Percentiles rank a stretch among this genome's conserved stretches.
phyloP scores from a whole-genome alignment of 2,113 vertebrate genomes.

The Atractosteus spatula region DNA sequence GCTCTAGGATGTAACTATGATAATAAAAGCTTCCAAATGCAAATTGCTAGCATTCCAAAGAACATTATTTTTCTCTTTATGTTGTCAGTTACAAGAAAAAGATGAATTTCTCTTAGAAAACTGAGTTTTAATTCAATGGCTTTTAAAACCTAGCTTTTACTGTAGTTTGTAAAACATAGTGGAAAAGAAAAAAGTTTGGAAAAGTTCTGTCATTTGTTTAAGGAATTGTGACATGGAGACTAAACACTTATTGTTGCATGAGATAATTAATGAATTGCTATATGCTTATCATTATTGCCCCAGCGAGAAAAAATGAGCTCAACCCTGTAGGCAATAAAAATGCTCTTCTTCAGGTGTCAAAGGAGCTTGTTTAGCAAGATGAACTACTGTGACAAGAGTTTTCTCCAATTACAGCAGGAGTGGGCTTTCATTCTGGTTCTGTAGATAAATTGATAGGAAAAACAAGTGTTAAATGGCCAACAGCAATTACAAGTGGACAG shows the following conservation, averaged over 20 bases:
- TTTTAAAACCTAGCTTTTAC: neutral
- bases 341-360: conserved; percentile 56
- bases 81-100: conserved; percentile 30
- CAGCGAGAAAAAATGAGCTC: conserved; percentile 26
- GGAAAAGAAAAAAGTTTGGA: neutral
- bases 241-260: conserved; percentile 35
- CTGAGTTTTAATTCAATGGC: conserved; percentile 18
- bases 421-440: conserved; percentile 42
- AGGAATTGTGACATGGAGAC: conserved; percentile 5
- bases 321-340: conserved; percentile 38
- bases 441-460: conserved; percentile 31
- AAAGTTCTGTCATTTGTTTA: conserved; percentile 24
- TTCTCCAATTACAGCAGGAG: conserved; percentile 55
- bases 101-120: conserved; percentile 2
- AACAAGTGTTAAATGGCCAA: conserved; percentile 36
- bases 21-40: too few species aligned
- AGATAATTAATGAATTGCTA: conserved; percentile 48
- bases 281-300: conserved; percentile 47
- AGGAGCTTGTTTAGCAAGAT: conserved; percentile 63
- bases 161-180: conserved; percentile 18
- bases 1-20: too few species aligned
- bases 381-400: conserved; percentile 55
- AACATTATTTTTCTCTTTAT: conserved; percentile 20
- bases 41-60: neutral
- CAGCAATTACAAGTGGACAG: conserved; percentile 50